Percentiles rank a stretch among this genome's conserved stretches.
Conservation (phyloP, 2,888 invertebrate species). For the Drosophila merina region DNA sequence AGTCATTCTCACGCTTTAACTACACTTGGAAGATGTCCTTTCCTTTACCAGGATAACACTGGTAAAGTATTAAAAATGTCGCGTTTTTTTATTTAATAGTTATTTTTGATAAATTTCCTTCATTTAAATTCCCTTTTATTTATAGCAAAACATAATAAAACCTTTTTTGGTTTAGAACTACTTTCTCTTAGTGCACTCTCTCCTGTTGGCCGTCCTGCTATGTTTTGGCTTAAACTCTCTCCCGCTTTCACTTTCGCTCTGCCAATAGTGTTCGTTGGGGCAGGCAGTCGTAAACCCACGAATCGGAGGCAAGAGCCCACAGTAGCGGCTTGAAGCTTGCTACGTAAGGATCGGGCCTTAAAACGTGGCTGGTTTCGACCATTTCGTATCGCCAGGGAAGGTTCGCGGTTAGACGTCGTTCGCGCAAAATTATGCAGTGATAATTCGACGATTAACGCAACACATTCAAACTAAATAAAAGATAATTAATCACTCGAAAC, state of each 20-base stretch:
- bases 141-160: no score
- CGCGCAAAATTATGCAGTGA: conserved; percentile 58
- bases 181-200: conserved; percentile 4
- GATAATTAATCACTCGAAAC: neutral
- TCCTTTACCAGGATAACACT: no score
- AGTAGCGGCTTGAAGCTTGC: conserved; percentile 74
- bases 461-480: neutral
- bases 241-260: conserved; percentile 6
- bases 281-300: conserved; percentile 40
- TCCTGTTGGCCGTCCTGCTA: conserved; percentile 9
- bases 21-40: neutral
- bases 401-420: conserved; percentile 14
- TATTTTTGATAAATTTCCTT: no score
- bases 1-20: conserved; percentile 1
- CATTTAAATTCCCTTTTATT: no score
- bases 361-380: conserved; percentile 1
- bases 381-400: conserved; percentile 28
- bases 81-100: no score
- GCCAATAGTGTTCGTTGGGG: neutral
- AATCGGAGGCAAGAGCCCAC: conserved; percentile 37
- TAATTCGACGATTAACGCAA: conserved; percentile 14
- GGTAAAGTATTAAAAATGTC: neutral
- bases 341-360: conserved; percentile 66
- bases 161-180: no score
- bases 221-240: conserved; percentile 5